Evolutionary conservation across 2,888 invertebrate species (phyloP), one percentile per base, ranked within the genome.

Genomic region (Alviniconcha strummeri): DNA sequence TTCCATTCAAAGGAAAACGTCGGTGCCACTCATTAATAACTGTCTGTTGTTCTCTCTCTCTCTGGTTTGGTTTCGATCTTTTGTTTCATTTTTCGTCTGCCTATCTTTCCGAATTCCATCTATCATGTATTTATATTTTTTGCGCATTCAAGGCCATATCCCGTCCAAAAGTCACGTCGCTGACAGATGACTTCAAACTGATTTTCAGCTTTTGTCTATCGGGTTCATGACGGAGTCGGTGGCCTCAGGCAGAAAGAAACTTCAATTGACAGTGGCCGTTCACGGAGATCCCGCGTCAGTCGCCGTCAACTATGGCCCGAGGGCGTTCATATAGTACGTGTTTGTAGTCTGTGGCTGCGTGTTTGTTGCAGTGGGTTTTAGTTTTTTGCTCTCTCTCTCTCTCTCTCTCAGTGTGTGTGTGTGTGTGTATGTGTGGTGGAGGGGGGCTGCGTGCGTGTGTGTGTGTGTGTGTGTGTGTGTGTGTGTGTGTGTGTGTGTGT

Each of bases 381-480:
- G 9, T 60, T 13, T 1, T 13, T 60, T 4, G 1, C 60, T 60
- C 60, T 60, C 60, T 60, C 60, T 60, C 60, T 60, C 60, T 60
- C 60, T 60, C 60, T 60, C 60, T 60, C 9, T 60, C 60, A 11
- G 5, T 69, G 13, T 69, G 5, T 69, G 69, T 69, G 5, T 69
- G 13, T 69, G 5, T 69, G 69, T 69, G 17, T 60, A 7, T 60
- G 8, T 60, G 60, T 60, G 8, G 7, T 60, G 60, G 13, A 60
- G 9, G 60, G 9, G 60, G 9, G 60, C 72, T 5, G 19, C 5
- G n/a, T 17, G 69, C 4, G 69, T 69, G 69, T 69, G 69, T 69
- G 69, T 69, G 69, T 69, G 69, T 69, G 69, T 69, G 69, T n/a
- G 69, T 69, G 69, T 69, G 69, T 69, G 17, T 17, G 69, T 69